Conservation (phyloP, 2,113 vertebrate species). For the Microtus ochrogaster region DNA sequence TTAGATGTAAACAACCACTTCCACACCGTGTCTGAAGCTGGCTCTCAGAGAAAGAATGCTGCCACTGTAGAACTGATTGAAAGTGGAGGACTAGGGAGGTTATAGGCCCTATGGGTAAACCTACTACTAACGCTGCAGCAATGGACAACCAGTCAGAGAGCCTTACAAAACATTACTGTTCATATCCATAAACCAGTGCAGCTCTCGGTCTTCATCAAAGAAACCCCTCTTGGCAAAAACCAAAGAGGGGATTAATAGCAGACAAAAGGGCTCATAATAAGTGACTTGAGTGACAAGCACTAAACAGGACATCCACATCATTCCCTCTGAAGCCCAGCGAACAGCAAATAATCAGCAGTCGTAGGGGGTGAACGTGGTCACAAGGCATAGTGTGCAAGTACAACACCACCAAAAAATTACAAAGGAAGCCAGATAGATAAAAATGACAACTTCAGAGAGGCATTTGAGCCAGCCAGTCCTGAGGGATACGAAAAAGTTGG, state of each 20-base stretch:
- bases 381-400: neutral
- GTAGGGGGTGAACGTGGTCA: neutral
- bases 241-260: neutral
- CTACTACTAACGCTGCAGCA: neutral
- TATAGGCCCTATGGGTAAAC: neutral
- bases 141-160: neutral
- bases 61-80: neutral
- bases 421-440: neutral
- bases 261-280: neutral
- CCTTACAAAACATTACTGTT: neutral
- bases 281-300: neutral
- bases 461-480: neutral
- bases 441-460: neutral
- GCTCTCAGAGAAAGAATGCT: neutral
- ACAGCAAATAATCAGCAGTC: neutral
- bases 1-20: neutral
- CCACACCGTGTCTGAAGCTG: neutral
- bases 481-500: neutral
- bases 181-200: neutral
- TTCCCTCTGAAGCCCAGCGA: neutral
- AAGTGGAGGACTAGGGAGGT: neutral
- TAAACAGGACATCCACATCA: neutral
- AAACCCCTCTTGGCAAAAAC: neutral
- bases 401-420: neutral
- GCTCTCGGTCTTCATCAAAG: neutral